Percentiles rank a stretch among this genome's conserved stretches.
phyloP scores from a whole-genome alignment of 2,113 vertebrate genomes.

The Delphinapterus leucas region DNA sequence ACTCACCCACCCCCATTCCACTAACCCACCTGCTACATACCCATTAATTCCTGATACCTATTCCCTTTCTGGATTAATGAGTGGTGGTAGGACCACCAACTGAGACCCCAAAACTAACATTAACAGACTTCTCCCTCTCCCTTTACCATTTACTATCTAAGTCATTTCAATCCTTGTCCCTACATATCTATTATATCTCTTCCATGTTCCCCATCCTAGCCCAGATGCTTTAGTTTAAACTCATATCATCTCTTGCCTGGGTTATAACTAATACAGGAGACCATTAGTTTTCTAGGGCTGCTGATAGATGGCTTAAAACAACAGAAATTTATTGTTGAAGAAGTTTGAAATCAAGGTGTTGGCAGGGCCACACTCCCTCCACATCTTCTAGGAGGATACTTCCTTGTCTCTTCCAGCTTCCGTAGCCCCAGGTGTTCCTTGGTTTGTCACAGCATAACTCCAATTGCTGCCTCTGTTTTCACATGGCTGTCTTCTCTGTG shows the following conservation, averaged over 20 bases:
- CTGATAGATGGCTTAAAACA: not conserved
- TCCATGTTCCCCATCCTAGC: not conserved
- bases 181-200: not conserved
- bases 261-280: not conserved
- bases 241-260: not conserved
- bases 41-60: not conserved
- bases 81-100: not conserved
- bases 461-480: not conserved
- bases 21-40: not conserved
- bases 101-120: not conserved
- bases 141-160: not conserved
- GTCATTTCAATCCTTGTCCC: not conserved
- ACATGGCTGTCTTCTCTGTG: not conserved
- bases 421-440: not conserved
- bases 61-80: not conserved
- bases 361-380: not conserved
- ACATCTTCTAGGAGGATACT: not conserved
- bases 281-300: not conserved
- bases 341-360: not conserved
- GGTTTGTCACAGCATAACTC: not conserved
- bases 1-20: not conserved
- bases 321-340: not conserved
- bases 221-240: not conserved
- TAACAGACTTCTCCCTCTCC: not conserved
- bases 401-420: not conserved